Conservation (phyloP, 1,140 invertebrate species). For the Propsilocerus akamusi region DNA sequence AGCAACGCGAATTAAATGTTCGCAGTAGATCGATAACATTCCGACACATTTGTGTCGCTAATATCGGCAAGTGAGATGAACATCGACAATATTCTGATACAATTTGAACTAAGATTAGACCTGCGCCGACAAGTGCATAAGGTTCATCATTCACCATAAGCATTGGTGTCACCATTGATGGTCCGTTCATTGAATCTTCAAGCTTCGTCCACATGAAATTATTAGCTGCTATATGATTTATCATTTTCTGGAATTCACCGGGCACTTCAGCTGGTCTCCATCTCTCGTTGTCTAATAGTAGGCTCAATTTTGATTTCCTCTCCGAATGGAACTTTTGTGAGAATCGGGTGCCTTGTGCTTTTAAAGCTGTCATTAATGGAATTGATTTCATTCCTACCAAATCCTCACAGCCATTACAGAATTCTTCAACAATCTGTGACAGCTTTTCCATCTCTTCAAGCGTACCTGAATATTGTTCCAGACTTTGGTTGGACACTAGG, state of each 20-base stretch:
- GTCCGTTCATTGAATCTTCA: constrained; percentile 19
- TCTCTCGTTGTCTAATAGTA: constrained; percentile 73
- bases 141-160: constrained; percentile 62
- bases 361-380: constrained; percentile 62
- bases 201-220: constrained; percentile 23
- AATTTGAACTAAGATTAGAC: constrained; percentile 70
- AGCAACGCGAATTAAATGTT: constrained; percentile 83
- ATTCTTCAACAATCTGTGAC: constrained; percentile 57
- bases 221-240: constrained; percentile 46
- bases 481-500: constrained; percentile 55
- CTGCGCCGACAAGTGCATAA: constrained; percentile 69
- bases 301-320: constrained; percentile 62
- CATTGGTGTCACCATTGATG: constrained; percentile 25
- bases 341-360: constrained; percentile 78
- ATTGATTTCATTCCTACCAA: constrained; percentile 64
- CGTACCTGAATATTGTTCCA: constrained; percentile 40
- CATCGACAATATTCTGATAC: constrained; percentile 79
- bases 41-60: constrained; percentile 47
- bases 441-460: constrained; percentile 62
- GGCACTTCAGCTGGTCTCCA: constrained; percentile 91
- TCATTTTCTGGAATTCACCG: constrained; percentile 63
- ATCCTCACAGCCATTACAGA: constrained; percentile 53
- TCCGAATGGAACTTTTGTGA: constrained; percentile 82
- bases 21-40: constrained; percentile 73
- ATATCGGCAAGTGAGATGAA: constrained; percentile 40